phyloP scores from a whole-genome alignment of 2,113 vertebrate genomes.

The Muntiacus reevesi region DNA sequence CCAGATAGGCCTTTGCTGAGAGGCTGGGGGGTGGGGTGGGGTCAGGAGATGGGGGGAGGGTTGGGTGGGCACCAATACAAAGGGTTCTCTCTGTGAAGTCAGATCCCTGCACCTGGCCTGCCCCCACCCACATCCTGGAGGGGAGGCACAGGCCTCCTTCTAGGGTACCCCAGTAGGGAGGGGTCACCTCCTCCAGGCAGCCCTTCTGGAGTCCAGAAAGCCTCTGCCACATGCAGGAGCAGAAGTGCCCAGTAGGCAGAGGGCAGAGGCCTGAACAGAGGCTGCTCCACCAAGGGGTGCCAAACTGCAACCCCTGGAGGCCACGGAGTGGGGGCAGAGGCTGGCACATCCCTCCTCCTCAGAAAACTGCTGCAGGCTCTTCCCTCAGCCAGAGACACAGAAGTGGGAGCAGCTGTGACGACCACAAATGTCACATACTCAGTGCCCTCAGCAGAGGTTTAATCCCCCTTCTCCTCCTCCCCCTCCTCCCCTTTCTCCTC shows the following conservation, averaged over 20 bases:
- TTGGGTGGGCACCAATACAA: neutral
- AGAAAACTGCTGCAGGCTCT: neutral
- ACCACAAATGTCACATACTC: neutral
- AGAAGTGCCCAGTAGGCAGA: neutral
- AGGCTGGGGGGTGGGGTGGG: neutral
- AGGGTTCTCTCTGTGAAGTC: neutral
- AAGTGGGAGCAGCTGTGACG: neutral
- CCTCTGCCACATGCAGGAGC: no score
- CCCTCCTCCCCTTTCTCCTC: neutral
- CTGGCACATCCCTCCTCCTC: neutral
- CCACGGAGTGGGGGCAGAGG: neutral
- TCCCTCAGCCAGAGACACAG: neutral
- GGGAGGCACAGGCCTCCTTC: neutral
- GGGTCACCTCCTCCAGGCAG: neutral
- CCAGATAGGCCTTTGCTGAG: slow-evolving; percentile 42
- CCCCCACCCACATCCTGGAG: neutral
- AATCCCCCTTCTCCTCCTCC: neutral
- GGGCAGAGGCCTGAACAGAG: neutral
- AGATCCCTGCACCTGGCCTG: slow-evolving; percentile 9
- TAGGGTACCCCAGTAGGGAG: no score
- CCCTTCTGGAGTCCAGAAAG: neutral
- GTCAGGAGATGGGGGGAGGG: neutral
- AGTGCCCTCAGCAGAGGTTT: neutral
- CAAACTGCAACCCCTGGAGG: neutral
- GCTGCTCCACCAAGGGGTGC: neutral